Evolutionary conservation across 2,113 vertebrate genomes (phyloP).

Genomic region (Actinemys pallida): DNA sequence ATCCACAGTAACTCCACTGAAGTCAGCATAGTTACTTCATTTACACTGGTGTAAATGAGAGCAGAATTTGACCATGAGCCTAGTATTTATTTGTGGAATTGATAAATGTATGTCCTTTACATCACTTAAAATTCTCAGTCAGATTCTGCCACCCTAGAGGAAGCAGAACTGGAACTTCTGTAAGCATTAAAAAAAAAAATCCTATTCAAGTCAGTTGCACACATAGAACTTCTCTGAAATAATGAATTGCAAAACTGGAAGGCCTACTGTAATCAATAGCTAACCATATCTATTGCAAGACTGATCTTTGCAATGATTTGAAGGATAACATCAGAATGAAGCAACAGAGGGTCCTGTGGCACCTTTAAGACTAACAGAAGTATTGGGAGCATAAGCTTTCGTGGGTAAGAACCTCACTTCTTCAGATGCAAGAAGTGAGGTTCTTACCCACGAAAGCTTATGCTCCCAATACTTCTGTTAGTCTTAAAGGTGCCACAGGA

Average conservation of each 20-base stretch:
- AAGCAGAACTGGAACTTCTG: background rate
- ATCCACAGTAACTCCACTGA: background rate
- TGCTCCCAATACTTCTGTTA: too few species aligned
- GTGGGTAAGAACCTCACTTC: too few species aligned
- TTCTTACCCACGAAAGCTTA: too few species aligned
- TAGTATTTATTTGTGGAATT: background rate
- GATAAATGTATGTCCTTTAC: background rate
- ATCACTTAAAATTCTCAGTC: background rate
- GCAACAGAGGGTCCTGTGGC: too few species aligned
- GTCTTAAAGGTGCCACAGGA: too few species aligned
- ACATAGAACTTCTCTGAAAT: background rate
- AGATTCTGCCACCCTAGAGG: background rate
- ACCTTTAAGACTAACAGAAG: too few species aligned
- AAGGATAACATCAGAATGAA: background rate
- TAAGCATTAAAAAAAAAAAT: background rate
- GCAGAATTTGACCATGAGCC: background rate
- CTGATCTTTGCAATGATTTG: background rate
- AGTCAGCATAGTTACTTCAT: background rate
- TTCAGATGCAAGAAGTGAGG: too few species aligned
- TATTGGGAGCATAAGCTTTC: too few species aligned
- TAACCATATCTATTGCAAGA: background rate
- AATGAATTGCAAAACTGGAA: background rate
- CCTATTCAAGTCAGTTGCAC: background rate
- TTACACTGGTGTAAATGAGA: background rate
- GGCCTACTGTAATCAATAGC: background rate